Evolutionary conservation across 2,888 invertebrate species (phyloP).

Genomic region (Tetheella fluctuosa): DNA sequence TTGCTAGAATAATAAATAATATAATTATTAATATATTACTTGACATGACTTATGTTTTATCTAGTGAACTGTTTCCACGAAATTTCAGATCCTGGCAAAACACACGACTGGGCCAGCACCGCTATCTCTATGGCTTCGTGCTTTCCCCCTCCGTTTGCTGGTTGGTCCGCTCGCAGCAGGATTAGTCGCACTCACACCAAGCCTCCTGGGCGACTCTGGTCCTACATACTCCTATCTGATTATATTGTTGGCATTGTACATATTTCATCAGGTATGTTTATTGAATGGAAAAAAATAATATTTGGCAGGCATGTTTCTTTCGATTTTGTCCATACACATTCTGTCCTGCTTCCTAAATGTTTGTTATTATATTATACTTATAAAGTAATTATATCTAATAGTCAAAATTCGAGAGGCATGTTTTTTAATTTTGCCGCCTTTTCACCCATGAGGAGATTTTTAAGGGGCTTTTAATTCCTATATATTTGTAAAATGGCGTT

Average conservation of each 20-base stretch:
- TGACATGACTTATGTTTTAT: too few species aligned
- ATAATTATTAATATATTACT: too few species aligned
- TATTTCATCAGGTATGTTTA: conserved; percentile 91
- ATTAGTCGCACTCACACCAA: conserved; percentile 94
- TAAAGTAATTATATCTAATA: too few species aligned
- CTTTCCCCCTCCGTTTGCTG: conserved; percentile 93
- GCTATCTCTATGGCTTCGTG: conserved; percentile 93
- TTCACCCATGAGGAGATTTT: too few species aligned
- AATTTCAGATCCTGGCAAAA: conserved; percentile 70
- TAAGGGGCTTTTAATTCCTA: too few species aligned
- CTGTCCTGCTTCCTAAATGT: too few species aligned
- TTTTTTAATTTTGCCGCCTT: too few species aligned
- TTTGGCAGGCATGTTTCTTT: too few species aligned
- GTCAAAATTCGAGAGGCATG: too few species aligned
- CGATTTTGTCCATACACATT: neutral
- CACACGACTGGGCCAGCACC: conserved; percentile 96
- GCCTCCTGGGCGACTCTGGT: conserved; percentile 82
- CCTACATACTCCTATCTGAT: conserved; percentile 89
- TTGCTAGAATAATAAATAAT: too few species aligned
- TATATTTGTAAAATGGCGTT: too few species aligned
- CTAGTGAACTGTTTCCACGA: neutral
- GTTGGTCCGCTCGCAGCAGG: conserved; percentile 93
- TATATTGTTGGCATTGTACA: conserved; percentile 90
- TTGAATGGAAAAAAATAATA: neutral
- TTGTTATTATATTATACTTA: too few species aligned